These are phyloP conservation scores for Antigone vipio DNA, from an alignment of 2,113 vertebrate genomes.

Conservation along the genomic window DNA sequence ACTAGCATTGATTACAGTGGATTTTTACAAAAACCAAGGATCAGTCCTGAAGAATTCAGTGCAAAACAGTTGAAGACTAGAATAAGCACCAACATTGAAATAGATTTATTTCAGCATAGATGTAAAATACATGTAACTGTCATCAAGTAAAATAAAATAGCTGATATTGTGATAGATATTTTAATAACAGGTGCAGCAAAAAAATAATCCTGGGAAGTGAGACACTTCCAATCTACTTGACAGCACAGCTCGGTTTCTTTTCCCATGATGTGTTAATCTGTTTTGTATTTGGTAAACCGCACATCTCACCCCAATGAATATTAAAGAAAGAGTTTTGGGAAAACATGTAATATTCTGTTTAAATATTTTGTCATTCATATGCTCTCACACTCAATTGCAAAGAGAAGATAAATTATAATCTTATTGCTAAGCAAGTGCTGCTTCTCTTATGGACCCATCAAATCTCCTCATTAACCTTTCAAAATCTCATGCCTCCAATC, in stretches of 20 bases:
- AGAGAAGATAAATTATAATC: neutral
- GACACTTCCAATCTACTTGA: neutral
- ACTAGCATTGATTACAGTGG: neutral
- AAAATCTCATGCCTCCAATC: neutral
- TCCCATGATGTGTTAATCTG: neutral
- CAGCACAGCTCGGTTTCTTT: conserved; percentile 11
- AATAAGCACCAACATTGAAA: neutral
- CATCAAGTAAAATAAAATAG: neutral
- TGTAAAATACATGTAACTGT: neutral
- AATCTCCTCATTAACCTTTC: neutral
- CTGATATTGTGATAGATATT: neutral
- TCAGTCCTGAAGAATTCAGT: neutral
- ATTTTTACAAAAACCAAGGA: neutral
- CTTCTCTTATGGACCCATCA: neutral
- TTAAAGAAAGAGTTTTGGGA: neutral
- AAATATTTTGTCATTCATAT: neutral
- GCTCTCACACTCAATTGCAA: neutral
- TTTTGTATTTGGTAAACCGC: conserved; percentile 15
- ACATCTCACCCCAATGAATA: neutral
- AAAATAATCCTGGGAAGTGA: neutral
- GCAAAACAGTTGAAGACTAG: neutral
- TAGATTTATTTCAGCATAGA: neutral
- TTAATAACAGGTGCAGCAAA: conserved; percentile 36
- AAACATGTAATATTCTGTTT: neutral
- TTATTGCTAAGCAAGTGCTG: neutral